Evolutionary conservation across 2,797 vertebrate genomes (phyloP).

Genomic region (Lagodon rhomboides): DNA sequence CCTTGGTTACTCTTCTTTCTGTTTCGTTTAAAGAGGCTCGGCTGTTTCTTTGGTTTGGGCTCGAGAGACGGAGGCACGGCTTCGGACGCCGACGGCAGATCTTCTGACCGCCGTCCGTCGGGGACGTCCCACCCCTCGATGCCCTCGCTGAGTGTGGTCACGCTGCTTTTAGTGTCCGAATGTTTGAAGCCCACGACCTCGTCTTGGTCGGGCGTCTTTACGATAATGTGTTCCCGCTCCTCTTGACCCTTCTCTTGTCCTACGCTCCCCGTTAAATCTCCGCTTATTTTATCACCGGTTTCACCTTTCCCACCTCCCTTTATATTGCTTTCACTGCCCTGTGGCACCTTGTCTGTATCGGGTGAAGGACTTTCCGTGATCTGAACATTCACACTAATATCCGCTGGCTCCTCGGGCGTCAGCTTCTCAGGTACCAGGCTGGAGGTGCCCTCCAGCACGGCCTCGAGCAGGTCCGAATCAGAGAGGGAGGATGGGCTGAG

Average conservation of each 20-base stretch:
- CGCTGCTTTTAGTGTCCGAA: slow-evolving; percentile 40
- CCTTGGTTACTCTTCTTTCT: slow-evolving; percentile 87
- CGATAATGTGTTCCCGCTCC: background rate
- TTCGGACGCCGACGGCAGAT: slow-evolving; percentile 59
- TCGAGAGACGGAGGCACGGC: slow-evolving; percentile 46
- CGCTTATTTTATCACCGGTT: slow-evolving; percentile 36
- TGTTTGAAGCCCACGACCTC: slow-evolving; percentile 20
- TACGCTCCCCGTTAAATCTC: slow-evolving; percentile 36
- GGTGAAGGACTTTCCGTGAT: slow-evolving; percentile 20
- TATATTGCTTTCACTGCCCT: slow-evolving; percentile 28
- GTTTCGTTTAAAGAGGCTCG: slow-evolving; percentile 78
- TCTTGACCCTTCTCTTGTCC: slow-evolving; percentile 22
- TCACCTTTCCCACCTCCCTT: slow-evolving; percentile 25
- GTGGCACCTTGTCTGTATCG: slow-evolving; percentile 31
- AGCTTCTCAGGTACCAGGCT: slow-evolving; percentile 32
- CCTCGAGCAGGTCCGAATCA: slow-evolving; percentile 68
- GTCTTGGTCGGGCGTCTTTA: slow-evolving; percentile 16
- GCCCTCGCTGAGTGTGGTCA: slow-evolving; percentile 14
- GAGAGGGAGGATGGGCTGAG: slow-evolving; percentile 66
- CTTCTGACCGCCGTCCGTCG: slow-evolving; percentile 68
- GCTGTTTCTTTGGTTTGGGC: slow-evolving; percentile 73
- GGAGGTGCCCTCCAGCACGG: slow-evolving; percentile 52
- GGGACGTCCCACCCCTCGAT: slow-evolving; percentile 60
- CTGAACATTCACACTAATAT: slow-evolving; percentile 37
- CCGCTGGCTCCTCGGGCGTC: slow-evolving; percentile 22